A percentile compares a stretch with the other conserved stretches of the same genome.
phyloP scores from a whole-genome alignment of 2,797 vertebrate species.

The Acanthiza pusilla region DNA sequence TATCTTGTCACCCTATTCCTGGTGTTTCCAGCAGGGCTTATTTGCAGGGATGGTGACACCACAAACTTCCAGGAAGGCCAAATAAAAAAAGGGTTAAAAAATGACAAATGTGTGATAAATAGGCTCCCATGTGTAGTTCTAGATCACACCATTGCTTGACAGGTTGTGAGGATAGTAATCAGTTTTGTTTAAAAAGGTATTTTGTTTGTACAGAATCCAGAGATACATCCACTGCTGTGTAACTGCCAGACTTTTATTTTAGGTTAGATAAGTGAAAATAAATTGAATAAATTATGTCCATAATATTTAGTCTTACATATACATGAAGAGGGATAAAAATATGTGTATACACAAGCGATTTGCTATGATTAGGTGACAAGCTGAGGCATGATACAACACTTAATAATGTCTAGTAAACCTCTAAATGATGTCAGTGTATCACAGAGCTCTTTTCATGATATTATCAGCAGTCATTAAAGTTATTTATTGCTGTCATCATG shows the following conservation, averaged over 20 bases:
- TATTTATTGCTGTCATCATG: constrained; percentile 72
- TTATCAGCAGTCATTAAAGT: constrained; percentile 58
- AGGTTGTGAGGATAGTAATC: neutral
- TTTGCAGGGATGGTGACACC: neutral
- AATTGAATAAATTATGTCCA: neutral
- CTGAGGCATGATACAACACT: constrained; percentile 31
- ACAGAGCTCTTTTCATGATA: constrained; percentile 46
- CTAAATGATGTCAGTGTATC: constrained; percentile 56
- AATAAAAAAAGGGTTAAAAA: neutral
- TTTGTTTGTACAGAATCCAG: neutral
- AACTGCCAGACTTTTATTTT: neutral
- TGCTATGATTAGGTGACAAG: constrained; percentile 43
- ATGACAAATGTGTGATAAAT: neutral
- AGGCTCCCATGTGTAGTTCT: neutral
- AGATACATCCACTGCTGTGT: neutral
- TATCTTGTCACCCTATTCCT: neutral
- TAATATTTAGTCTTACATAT: neutral
- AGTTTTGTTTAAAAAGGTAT: neutral
- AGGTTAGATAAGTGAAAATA: neutral
- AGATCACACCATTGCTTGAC: neutral
- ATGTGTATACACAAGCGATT: neutral
- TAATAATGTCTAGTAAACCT: constrained; percentile 49
- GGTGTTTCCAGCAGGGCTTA: neutral
- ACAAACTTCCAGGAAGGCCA: neutral
- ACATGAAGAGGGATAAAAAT: neutral